Evolutionary conservation across 1,140 invertebrate genomes (phyloP).

Genomic region (Portunus trituberculatus): DNA sequence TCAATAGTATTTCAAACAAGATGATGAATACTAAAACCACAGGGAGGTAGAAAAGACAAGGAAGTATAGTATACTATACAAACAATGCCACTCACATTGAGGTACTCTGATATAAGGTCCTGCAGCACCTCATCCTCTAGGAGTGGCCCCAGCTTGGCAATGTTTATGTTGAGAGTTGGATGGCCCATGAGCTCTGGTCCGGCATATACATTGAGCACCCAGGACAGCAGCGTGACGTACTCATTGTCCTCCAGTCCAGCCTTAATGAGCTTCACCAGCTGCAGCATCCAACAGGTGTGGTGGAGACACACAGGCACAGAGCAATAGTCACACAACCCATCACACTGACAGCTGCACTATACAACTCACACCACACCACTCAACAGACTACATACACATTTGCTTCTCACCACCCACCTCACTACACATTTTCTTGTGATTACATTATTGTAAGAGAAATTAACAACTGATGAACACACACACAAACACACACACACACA

Average conservation of each 20-base stretch:
- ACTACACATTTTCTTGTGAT: no score
- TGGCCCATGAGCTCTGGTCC: conserved; percentile 92
- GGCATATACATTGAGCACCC: conserved; percentile 94
- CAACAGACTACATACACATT: no score
- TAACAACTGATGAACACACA: no score
- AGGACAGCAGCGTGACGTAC: conserved; percentile 95
- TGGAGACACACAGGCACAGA: background rate
- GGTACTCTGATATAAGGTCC: conserved; percentile 90
- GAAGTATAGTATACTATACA: no score
- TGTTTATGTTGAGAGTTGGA: conserved; percentile 91
- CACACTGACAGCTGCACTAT: background rate
- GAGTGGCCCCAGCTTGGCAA: conserved; percentile 85
- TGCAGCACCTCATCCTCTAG: conserved; percentile 88
- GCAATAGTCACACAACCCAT: background rate
- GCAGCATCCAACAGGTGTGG: conserved; percentile 35
- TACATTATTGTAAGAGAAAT: no score
- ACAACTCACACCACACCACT: no score
- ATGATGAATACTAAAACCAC: no score
- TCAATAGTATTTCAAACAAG: no score
- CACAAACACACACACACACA: no score
- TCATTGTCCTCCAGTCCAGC: conserved; percentile 97
- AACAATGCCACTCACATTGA: conserved; percentile 81
- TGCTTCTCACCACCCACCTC: no score
- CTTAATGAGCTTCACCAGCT: conserved; percentile 93
- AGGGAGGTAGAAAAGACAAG: no score